A percentile compares a stretch with the other conserved stretches of the same genome.
Conservation (phyloP, 37 sponge, comb jelly and placozoan species). For the Eunapius fragilis region DNA sequence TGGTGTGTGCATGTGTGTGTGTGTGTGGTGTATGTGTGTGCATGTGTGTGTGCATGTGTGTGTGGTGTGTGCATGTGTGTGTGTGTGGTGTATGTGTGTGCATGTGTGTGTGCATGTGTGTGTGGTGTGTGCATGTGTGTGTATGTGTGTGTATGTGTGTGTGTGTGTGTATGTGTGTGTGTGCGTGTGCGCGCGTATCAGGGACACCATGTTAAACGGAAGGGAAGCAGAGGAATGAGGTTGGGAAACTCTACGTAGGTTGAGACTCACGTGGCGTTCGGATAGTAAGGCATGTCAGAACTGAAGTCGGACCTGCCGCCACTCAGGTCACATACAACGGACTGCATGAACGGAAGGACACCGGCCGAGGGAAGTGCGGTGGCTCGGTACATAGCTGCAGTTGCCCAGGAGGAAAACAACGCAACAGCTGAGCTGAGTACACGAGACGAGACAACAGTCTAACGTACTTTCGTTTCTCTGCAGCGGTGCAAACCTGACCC, state of each 20-base stretch:
- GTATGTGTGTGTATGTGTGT: too few species aligned
- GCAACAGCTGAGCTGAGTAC: not conserved
- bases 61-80: too few species aligned
- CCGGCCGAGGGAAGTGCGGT: slow-evolving; percentile 96
- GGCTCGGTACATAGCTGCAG: slow-evolving; percentile 74
- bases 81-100: too few species aligned
- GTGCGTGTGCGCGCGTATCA: too few species aligned
- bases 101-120: too few species aligned
- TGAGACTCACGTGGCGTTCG: slow-evolving; percentile 64
- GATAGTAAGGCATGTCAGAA: slow-evolving; percentile 63
- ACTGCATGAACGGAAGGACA: slow-evolving; percentile 92
- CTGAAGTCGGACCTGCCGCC: not conserved
- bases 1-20: too few species aligned
- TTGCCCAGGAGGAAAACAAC: not conserved
- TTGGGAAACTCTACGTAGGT: not conserved
- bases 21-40: too few species aligned
- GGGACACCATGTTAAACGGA: not conserved
- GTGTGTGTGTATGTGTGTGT: too few species aligned
- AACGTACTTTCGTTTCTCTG: slow-evolving; percentile 29
- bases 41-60: too few species aligned
- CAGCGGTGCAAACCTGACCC: slow-evolving; percentile 46
- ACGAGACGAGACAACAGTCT: not conserved
- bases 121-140: too few species aligned
- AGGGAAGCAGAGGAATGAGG: not conserved
- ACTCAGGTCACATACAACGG: slow-evolving; percentile 83